These are phyloP conservation scores for Nebria salina DNA, from an alignment of 2,888 invertebrate genomes.

Conservation along the genomic window DNA sequence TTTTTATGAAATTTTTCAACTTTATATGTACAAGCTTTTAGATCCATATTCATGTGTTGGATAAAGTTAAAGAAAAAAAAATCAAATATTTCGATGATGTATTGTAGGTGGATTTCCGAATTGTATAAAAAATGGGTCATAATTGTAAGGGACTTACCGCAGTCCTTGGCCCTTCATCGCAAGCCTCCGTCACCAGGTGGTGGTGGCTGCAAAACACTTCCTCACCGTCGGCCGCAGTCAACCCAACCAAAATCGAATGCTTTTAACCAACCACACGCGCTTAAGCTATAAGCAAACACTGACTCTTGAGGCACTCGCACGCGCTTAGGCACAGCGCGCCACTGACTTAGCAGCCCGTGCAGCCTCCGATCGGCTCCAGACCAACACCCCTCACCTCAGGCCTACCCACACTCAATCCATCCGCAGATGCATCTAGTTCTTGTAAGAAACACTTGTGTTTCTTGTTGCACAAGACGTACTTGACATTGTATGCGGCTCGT, in stretches of 20 bases:
- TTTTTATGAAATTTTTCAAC: not conserved
- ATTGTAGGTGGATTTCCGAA: too few species aligned
- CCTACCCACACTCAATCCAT: constrained; percentile 53
- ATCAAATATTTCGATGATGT: too few species aligned
- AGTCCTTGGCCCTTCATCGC: constrained; percentile 60
- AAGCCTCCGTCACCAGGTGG: constrained; percentile 23
- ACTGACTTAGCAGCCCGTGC: constrained; percentile 56
- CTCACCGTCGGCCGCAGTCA: constrained; percentile 29
- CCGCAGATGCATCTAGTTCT: constrained; percentile 56
- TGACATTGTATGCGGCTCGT: not conserved
- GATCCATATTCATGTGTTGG: too few species aligned
- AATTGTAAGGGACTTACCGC: constrained; percentile 56
- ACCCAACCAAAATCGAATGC: not conserved
- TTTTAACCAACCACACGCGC: constrained; percentile 55
- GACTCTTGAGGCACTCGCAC: constrained; percentile 49
- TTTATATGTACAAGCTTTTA: too few species aligned
- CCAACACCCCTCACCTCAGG: constrained; percentile 54
- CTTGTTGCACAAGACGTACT: not conserved
- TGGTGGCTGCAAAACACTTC: constrained; percentile 21
- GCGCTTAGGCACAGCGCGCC: constrained; percentile 61
- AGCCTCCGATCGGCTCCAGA: constrained; percentile 50
- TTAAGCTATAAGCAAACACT: constrained; percentile 58
- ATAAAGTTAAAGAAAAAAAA: too few species aligned
- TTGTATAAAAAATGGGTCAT: not conserved
- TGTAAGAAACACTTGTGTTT: constrained; percentile 49